Percentiles rank a stretch among this genome's conserved stretches.
Evolutionary conservation across 2,113 vertebrate species (phyloP).

Genomic region (Scomber japonicus): DNA sequence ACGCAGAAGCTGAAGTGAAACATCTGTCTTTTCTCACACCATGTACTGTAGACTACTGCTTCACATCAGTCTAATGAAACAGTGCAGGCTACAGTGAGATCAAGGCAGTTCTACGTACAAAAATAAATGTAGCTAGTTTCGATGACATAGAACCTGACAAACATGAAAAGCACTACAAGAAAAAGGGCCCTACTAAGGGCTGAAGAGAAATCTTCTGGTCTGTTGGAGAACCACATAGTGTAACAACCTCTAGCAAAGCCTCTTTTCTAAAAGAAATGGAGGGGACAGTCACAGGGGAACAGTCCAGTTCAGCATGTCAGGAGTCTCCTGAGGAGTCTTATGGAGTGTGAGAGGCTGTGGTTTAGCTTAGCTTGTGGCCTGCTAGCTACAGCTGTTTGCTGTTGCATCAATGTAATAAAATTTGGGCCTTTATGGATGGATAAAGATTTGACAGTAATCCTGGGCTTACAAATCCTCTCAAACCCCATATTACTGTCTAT

Average conservation of each 20-base stretch:
- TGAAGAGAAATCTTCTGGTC: slow-evolving; percentile 14
- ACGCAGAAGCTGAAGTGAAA: background rate
- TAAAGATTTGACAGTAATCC: background rate
- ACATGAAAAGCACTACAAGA: background rate
- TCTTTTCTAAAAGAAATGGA: slow-evolving; percentile 5
- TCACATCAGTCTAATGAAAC: slow-evolving; percentile 34
- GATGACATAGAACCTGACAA: slow-evolving; percentile 25
- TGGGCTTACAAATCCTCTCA: background rate
- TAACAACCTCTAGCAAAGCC: background rate
- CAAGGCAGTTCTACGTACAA: slow-evolving; percentile 13
- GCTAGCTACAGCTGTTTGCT: background rate
- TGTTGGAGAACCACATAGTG: slow-evolving; percentile 10
- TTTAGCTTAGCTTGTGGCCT: background rate
- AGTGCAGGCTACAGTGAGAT: slow-evolving; percentile 12
- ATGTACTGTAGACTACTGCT: slow-evolving; percentile 14
- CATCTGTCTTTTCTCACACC: slow-evolving; percentile 5
- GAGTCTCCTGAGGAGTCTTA: background rate
- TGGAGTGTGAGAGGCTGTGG: background rate
- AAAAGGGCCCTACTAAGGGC: slow-evolving; percentile 16
- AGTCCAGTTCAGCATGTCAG: background rate
- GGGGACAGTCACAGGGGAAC: background rate
- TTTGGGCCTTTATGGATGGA: too few relatives aligned
- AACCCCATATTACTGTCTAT: background rate
- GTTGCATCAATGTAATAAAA: too few relatives aligned
- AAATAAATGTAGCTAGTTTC: slow-evolving; percentile 20